Evolutionary conservation across 2,113 vertebrate species (phyloP), one percentile per base, ranked within the genome.

Genomic region (Melanostigma gelatinosum): DNA sequence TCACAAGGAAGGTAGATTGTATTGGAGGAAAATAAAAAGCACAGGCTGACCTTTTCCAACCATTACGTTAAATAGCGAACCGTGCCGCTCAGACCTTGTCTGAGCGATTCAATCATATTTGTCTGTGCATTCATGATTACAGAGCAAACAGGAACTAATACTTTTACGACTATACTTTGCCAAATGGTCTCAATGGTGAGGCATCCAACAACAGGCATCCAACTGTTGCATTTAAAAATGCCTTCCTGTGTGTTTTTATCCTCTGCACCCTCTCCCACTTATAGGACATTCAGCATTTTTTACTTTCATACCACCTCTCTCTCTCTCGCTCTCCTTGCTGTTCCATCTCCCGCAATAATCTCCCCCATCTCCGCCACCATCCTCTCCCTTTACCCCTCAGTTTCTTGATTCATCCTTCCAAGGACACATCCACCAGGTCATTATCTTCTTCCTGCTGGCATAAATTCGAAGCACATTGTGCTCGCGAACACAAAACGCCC

Each of bases 381-480:
- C 67, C 82, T 74, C 69, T 74, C 69, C 64, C 65, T 69, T 55
- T 70, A 34, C 69, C 64, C 5, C 77, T 54, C 65, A 62, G 54
- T 73, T 69, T 72, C 75, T 83, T 22, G 8, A 80, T 70, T 71
- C 57, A 71, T 22, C 63, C 75, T 80, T 84, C 79, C 85, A 88
- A 91, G 85, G 89, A 91, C 89, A 86, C 75, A 70, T 75, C 55
- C 62, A 75, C 58, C 66, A 12, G 58, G 76, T 80, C 82, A 87
- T 87, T 86, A 86, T 78, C 74, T 72, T 68, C 77, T 68, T 78
- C 63, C 78, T 74, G 69, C 77, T 85, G 76, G 80, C 50, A 82
- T 68, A 67, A 55, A 87, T 73, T 78, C 87, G 16, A 77, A 77
- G 69, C 72, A 40, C 65, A 77, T 84, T 72, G 72, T 5, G 16